Conservation (phyloP, 2,113 vertebrate species). For the Perccottus glenii region DNA sequence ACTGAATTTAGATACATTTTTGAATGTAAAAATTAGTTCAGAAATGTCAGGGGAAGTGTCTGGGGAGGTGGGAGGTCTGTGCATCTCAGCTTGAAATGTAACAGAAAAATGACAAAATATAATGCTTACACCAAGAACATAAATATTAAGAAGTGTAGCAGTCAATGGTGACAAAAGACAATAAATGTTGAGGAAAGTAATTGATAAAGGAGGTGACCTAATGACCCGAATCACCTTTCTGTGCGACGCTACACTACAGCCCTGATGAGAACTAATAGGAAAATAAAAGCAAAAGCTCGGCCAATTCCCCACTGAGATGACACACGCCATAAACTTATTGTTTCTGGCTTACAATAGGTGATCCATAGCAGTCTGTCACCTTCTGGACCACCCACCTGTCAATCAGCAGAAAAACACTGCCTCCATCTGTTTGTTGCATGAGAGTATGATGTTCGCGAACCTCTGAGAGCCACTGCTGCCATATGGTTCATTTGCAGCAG, state of each 20-base stretch:
- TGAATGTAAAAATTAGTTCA: too few species aligned
- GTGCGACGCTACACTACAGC: not conserved
- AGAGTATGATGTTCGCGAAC: constrained; percentile 7
- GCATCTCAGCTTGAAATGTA: too few species aligned
- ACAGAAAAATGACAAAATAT: too few species aligned
- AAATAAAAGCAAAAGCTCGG: constrained; percentile 28
- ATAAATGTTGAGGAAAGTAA: not conserved
- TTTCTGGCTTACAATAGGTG: constrained; percentile 19
- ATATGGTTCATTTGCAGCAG: constrained; percentile 40
- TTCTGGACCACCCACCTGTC: constrained; percentile 41
- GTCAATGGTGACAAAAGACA: not conserved
- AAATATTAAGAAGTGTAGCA: not conserved
- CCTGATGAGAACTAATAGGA: constrained; percentile 38
- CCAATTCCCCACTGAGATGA: constrained; percentile 16
- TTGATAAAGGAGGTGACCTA: not conserved
- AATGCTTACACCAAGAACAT: not conserved
- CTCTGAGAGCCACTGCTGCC: constrained; percentile 6
- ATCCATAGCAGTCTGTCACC: constrained; percentile 30
- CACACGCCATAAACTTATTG: constrained; percentile 28
- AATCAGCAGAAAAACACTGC: constrained; percentile 26
- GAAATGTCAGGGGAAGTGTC: too few species aligned
- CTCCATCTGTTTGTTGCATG: constrained; percentile 42
- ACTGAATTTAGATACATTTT: too few species aligned
- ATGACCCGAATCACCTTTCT: constrained; percentile 2
- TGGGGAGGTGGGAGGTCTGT: too few species aligned